These are phyloP conservation scores for Pseudorhombus dupliciocellatus DNA, from an alignment of 2,113 vertebrate species.

Conservation along the genomic window DNA sequence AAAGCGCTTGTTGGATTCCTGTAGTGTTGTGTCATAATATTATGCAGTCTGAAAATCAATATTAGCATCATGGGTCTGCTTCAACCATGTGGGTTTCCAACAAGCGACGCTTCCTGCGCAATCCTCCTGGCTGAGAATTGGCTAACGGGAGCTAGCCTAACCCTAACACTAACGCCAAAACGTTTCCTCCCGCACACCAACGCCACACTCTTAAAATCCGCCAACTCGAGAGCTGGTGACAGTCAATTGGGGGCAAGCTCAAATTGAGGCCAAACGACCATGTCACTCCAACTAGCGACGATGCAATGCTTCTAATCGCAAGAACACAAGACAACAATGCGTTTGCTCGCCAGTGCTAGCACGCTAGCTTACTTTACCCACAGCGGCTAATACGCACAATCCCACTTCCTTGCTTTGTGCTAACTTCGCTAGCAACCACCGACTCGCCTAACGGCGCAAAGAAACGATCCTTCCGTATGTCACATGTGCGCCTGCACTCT, in stretches of 20 bases:
- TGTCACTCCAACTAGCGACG: conserved; percentile 5
- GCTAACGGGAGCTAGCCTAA: conserved; percentile 42
- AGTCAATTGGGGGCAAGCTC: rapidly evolving
- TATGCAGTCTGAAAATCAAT: neutral
- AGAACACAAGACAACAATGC: conserved; percentile 70
- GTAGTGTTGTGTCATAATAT: too few species aligned
- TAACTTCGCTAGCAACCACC: conserved; percentile 28
- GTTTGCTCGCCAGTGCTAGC: conserved; percentile 47
- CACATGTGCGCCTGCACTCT: rapidly evolving
- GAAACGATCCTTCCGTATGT: too few species aligned
- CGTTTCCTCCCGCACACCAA: neutral
- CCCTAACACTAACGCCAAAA: conserved; percentile 7
- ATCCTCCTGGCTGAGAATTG: conserved; percentile 57
- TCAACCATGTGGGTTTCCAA: conserved; percentile 68
- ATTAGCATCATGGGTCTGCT: conserved; percentile 8
- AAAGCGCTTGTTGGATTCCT: neutral
- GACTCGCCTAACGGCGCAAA: neutral
- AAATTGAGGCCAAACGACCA: neutral
- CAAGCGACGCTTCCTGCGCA: conserved; percentile 67
- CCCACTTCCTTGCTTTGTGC: conserved; percentile 51
- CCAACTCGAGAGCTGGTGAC: rapidly evolving
- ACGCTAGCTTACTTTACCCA: conserved; percentile 38
- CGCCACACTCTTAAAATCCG: neutral
- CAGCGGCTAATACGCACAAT: conserved; percentile 47
- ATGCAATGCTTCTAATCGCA: conserved; percentile 5